Conservation (phyloP, 2,888 invertebrate genomes). For the Frankliniella intonsa region DNA sequence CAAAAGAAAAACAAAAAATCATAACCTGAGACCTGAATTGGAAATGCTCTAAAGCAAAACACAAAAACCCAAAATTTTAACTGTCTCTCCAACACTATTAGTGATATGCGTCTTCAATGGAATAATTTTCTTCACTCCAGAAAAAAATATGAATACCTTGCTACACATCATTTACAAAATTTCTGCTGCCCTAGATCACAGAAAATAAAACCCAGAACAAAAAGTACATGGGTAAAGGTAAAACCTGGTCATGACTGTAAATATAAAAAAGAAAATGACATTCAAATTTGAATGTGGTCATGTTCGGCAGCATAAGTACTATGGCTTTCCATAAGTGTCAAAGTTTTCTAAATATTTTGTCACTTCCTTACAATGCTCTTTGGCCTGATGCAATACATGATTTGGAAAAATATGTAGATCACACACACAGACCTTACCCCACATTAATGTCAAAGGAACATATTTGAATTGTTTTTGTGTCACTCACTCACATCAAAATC, state of each 20-base stretch:
- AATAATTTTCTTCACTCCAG: no score
- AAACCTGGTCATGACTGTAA: not conserved
- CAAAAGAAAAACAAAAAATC: no score
- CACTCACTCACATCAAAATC: not conserved
- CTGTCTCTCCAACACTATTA: no score
- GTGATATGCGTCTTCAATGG: no score
- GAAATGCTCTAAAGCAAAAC: no score
- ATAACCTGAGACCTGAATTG: no score
- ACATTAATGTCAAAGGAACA: not conserved
- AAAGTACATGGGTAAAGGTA: no score
- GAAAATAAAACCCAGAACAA: not conserved
- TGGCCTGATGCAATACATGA: no score
- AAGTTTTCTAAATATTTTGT: not conserved
- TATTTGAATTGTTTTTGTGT: no score
- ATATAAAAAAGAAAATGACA: not conserved
- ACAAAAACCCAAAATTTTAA: no score
- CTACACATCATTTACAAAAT: not conserved
- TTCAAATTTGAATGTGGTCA: not conserved
- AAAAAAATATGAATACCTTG: not conserved
- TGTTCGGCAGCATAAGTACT: not conserved
- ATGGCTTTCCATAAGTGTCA: not conserved
- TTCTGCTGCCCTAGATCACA: not conserved
- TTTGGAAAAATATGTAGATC: no score
- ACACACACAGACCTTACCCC: not conserved
- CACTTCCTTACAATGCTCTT: not conserved